A percentile compares a stretch with the other conserved stretches of the same genome.
These are phyloP conservation scores for Picus viridis DNA, from an alignment of 2,797 vertebrate genomes.

Conservation along the genomic window DNA sequence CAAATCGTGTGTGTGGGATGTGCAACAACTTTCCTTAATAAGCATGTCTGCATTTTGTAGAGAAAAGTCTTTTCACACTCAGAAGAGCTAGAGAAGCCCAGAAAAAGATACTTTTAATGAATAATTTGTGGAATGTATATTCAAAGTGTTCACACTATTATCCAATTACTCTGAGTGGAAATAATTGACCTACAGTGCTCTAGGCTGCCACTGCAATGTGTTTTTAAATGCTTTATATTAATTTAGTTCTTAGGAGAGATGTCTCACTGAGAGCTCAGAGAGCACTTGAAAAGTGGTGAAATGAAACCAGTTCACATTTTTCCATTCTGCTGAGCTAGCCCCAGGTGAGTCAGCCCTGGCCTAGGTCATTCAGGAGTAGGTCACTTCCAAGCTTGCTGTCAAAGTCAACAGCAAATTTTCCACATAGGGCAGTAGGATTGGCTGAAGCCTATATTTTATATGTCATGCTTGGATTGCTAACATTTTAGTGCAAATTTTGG, in stretches of 20 bases:
- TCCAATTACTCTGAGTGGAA: slow-evolving; percentile 21
- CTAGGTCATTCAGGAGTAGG: neutral
- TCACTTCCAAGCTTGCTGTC: neutral
- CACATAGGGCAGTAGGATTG: neutral
- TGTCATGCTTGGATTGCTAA: neutral
- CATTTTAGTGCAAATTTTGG: neutral
- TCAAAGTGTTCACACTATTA: neutral
- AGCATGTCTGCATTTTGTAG: neutral
- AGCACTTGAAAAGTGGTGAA: neutral
- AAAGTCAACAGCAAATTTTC: neutral
- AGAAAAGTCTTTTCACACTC: neutral
- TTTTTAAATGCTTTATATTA: slow-evolving; percentile 16
- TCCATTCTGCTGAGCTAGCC: neutral
- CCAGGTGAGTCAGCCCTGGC: neutral
- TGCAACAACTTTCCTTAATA: neutral
- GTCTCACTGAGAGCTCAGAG: neutral
- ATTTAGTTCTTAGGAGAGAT: neutral
- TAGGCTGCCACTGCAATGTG: neutral
- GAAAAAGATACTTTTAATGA: slow-evolving; percentile 5
- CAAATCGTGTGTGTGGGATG: rapidly evolving
- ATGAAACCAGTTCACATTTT: neutral
- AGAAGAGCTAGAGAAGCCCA: neutral
- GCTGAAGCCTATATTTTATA: neutral
- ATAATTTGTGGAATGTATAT: neutral
- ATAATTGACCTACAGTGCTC: slow-evolving; percentile 48